A percentile compares a stretch with the other conserved stretches of the same genome.
Conservation (phyloP, 2,113 vertebrate genomes). For the Apistogramma diplotaenia region DNA sequence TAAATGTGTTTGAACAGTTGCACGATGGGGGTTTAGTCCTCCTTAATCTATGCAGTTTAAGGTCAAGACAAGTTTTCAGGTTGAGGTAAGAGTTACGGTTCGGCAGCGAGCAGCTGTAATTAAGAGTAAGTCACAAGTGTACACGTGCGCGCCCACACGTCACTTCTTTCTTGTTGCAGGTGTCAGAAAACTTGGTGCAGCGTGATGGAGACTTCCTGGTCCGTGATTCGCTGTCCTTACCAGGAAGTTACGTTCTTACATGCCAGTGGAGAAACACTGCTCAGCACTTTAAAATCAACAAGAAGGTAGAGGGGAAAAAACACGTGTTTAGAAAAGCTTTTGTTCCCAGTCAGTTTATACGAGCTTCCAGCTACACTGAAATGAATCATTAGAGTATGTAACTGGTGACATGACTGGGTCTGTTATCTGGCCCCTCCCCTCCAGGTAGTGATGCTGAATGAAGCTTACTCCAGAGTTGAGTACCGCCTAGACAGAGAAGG, state of each 20-base stretch:
- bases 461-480: slow-evolving; percentile 91
- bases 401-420: background rate
- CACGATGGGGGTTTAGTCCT: background rate
- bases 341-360: too few relatives aligned
- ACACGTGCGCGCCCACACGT: background rate
- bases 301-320: slow-evolving; percentile 46
- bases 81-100: background rate
- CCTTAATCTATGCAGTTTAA: background rate
- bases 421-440: background rate
- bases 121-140: background rate
- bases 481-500: slow-evolving; percentile 91
- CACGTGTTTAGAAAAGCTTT: background rate
- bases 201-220: slow-evolving; percentile 96
- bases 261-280: slow-evolving; percentile 92
- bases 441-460: slow-evolving; percentile 84
- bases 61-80: background rate
- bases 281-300: slow-evolving; percentile 97
- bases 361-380: background rate
- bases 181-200: slow-evolving; percentile 88
- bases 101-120: background rate
- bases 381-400: background rate
- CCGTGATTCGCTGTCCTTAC: slow-evolving; percentile 92
- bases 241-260: slow-evolving; percentile 93
- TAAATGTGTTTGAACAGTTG: background rate
- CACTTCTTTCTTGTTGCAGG: slow-evolving; percentile 69